Percentiles rank a stretch among this genome's conserved stretches.
These are phyloP conservation scores for Heterotilapia buettikoferi DNA, from an alignment of 2,113 vertebrate species.

Conservation along the genomic window DNA sequence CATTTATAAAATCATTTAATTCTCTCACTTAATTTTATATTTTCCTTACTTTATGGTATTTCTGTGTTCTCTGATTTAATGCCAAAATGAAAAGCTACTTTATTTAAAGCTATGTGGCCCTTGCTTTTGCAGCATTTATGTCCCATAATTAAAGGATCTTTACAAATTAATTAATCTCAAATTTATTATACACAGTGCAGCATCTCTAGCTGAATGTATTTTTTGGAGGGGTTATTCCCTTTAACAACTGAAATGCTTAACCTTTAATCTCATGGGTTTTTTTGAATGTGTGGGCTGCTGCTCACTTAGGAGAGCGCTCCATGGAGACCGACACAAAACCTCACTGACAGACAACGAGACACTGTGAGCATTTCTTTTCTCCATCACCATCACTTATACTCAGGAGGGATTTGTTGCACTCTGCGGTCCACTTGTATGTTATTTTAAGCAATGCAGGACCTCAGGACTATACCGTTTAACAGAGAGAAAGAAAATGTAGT, in stretches of 20 bases:
- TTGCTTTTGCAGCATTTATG: background rate
- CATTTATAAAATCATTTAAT: background rate
- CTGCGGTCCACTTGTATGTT: background rate
- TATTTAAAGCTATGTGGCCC: background rate
- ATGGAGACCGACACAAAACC: conserved; percentile 12
- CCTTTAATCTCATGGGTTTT: background rate
- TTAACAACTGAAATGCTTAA: background rate
- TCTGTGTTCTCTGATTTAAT: background rate
- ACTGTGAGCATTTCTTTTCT: background rate
- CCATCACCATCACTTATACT: background rate
- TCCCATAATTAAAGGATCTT: background rate
- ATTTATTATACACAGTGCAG: background rate
- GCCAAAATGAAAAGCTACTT: background rate
- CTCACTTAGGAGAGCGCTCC: conserved; percentile 14
- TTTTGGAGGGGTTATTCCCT: background rate
- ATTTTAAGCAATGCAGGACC: background rate
- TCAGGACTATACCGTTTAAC: fast-evolving
- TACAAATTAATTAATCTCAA: background rate
- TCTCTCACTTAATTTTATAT: background rate
- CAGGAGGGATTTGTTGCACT: background rate
- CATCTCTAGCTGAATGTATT: background rate
- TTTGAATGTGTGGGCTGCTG: conserved; percentile 18
- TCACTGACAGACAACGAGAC: conserved; percentile 42
- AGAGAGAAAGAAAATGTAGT: background rate
- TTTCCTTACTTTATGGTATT: background rate